A percentile compares a stretch with the other conserved stretches of the same genome.
Evolutionary conservation across 2,888 invertebrate species (phyloP).

Genomic region (Galerucella nymphaeae): DNA sequence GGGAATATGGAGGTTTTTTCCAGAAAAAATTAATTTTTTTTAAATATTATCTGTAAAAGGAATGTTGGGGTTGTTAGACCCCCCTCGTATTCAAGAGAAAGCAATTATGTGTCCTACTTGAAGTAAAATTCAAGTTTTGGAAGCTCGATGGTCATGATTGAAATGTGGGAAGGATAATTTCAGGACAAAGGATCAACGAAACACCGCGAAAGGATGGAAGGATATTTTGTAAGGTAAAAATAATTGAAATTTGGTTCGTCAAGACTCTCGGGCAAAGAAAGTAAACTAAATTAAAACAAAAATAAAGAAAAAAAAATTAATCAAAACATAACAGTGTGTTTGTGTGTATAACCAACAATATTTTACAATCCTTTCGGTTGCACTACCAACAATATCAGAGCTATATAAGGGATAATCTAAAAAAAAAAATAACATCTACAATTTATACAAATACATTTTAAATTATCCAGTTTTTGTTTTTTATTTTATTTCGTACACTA

Average conservation of each 20-base stretch:
- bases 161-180: no score
- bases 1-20: no score
- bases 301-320: neutral
- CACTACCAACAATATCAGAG: slow-evolving; percentile 27
- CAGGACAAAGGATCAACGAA: no score
- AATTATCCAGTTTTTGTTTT: slow-evolving; percentile 4
- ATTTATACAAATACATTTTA: slow-evolving; percentile 18
- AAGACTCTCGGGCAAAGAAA: neutral
- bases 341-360: slow-evolving; percentile 16
- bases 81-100: no score
- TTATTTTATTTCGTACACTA: slow-evolving; percentile 25
- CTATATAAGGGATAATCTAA: slow-evolving; percentile 8
- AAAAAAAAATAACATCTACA: slow-evolving; percentile 16
- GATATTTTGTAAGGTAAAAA: no score
- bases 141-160: no score
- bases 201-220: no score
- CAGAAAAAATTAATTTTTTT: no score
- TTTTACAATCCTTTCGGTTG: neutral
- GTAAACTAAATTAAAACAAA: slow-evolving; percentile 23
- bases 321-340: neutral
- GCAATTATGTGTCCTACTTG: no score
- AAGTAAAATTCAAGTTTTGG: no score
- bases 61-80: no score
- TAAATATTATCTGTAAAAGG: no score
- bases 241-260: slow-evolving; percentile 5